These are phyloP conservation scores for Crypturellus undulatus DNA, from an alignment of 2,113 vertebrate genomes.

Conservation along the genomic window DNA sequence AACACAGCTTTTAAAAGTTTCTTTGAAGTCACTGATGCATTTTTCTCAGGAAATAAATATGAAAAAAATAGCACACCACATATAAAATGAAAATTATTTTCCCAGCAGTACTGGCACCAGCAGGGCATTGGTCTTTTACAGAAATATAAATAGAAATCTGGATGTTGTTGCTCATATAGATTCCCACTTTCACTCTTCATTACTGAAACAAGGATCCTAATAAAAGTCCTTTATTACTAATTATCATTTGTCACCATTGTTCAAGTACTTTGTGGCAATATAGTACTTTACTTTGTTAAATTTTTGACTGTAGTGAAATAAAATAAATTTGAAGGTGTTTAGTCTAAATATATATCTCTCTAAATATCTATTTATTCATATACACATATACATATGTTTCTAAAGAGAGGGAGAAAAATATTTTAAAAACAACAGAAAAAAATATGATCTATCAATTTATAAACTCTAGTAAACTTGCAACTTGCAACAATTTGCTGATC, in stretches of 20 bases:
- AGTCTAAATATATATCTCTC: not conserved
- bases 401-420: not conserved
- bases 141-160: not conserved
- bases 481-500: not conserved
- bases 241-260: not conserved
- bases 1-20: not conserved
- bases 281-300: not conserved
- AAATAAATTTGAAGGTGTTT: not conserved
- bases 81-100: not conserved
- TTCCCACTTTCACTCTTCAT: not conserved
- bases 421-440: not conserved
- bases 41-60: not conserved
- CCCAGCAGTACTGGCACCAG: not conserved
- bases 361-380: not conserved
- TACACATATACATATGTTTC: not conserved
- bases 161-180: not conserved
- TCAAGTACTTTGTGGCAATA: not conserved
- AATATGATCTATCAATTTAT: not conserved
- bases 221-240: not conserved
- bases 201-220: not conserved
- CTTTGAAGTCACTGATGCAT: not conserved
- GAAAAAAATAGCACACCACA: not conserved
- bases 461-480: not conserved
- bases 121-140: not conserved
- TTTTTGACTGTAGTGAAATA: not conserved